Evolutionary conservation across 2,888 invertebrate genomes (phyloP), one percentile per base, ranked within the genome.

Genomic region (Coelinius sp.): DNA sequence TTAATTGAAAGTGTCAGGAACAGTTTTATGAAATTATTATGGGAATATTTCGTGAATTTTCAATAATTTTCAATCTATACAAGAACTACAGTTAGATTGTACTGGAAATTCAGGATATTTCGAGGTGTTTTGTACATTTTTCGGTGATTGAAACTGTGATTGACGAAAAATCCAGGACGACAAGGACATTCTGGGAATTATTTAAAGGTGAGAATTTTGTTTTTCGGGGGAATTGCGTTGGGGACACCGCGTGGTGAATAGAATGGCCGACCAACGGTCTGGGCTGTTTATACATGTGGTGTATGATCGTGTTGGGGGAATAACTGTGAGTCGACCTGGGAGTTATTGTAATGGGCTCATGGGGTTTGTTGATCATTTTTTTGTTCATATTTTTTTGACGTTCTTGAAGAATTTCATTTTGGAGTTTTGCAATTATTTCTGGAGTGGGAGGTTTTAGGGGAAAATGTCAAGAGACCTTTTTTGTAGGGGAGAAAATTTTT

Each of bases 21-120:
- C n/a, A n/a, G n/a, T n/a, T 6, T 12, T 41, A 35, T 64, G n/a
- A 65, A 53, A 53, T 20, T 71, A 85, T 27, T 73, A 85, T 85
- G 84, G 82, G 81, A 77, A 84, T 83, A 81, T 85, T 82, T 76
- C 82, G 83, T 17, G 80, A 84, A 74, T 84, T 84, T 68, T 81
- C 82, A 2, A 81, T 83, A 71, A 82, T 84, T 22, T 84, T 83
- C 70, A 83, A 85, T 73, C 78, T 83, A 3, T 83, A 84, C 74
- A 80, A 82, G 65, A 84, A 85, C 67, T 82, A 84, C 70, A 83
- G 79, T 72, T 82, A 82, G 75, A 17, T 25, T 24, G 14, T 2
- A 14, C 4, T 24, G 25, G 68, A 52, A 2, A 22, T 22, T 14
- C 10, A 52, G 46, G 12, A n/a, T 22, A 22, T 41, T 35, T 52